Conservation (phyloP, 2,888 invertebrate genomes). For the Andrena flavipes region DNA sequence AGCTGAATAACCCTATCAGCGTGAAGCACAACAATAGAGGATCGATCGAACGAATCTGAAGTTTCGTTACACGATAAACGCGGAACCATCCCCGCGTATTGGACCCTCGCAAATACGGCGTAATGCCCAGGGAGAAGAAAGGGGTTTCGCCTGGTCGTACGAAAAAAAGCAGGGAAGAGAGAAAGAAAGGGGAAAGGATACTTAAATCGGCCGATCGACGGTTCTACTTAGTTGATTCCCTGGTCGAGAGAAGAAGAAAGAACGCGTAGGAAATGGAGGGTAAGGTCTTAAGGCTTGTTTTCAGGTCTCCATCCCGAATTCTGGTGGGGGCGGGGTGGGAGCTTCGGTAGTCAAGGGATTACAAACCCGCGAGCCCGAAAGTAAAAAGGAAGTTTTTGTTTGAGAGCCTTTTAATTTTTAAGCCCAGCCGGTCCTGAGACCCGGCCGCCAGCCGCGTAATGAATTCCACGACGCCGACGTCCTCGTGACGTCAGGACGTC, state of each 20-base stretch:
- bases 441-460: slow-evolving; percentile 70
- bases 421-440: slow-evolving; percentile 70
- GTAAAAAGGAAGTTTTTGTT: slow-evolving; percentile 78
- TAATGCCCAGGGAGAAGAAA: slow-evolving; percentile 47
- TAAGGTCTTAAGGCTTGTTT: slow-evolving; percentile 64
- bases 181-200: slow-evolving; percentile 23
- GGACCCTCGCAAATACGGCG: slow-evolving; percentile 53
- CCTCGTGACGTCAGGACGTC: slow-evolving; percentile 75
- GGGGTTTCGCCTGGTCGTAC: slow-evolving; percentile 38
- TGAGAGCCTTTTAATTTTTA: slow-evolving; percentile 83
- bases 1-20: neutral
- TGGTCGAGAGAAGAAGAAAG: slow-evolving; percentile 40
- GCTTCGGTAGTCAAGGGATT: slow-evolving; percentile 63
- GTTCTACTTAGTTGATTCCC: slow-evolving; percentile 28
- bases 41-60: neutral
- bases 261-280: slow-evolving; percentile 49
- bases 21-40: neutral
- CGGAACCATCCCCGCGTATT: too few relatives aligned
- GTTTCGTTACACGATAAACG: slow-evolving; percentile 27
- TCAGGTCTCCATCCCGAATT: slow-evolving; percentile 53
- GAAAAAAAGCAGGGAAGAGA: slow-evolving; percentile 4
- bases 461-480: slow-evolving; percentile 78
- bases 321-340: neutral
- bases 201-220: slow-evolving; percentile 57
- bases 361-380: slow-evolving; percentile 69